Percentiles rank a stretch among this genome's conserved stretches.
Evolutionary conservation across 2,888 invertebrate genomes (phyloP).

Genomic region (Trachelus stipa): DNA sequence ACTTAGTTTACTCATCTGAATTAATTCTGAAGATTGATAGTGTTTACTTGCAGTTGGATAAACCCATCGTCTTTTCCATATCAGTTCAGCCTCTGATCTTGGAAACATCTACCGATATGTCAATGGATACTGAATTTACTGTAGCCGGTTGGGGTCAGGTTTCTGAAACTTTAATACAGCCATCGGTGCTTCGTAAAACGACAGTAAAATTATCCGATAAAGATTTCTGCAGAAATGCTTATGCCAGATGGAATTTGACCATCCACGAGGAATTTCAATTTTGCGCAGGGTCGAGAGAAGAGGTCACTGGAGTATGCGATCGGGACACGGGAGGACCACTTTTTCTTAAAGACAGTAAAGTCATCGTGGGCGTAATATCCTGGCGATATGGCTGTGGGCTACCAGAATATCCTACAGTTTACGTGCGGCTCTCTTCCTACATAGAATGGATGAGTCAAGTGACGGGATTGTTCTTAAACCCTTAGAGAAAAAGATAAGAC

Average conservation of each 20-base stretch:
- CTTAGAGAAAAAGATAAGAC: background rate
- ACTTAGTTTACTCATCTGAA: background rate
- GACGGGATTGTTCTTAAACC: background rate
- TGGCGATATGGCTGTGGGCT: background rate
- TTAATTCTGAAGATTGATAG: background rate
- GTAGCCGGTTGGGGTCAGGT: constrained; percentile 18
- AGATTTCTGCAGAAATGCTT: constrained; percentile 9
- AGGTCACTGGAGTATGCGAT: constrained; percentile 7
- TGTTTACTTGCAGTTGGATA: background rate
- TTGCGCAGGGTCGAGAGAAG: constrained; percentile 4
- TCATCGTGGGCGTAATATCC: background rate
- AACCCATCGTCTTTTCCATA: constrained; percentile 13
- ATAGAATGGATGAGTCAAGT: background rate
- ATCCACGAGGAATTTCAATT: constrained; percentile 13
- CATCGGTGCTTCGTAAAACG: constrained; percentile 8
- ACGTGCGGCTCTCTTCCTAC: background rate
- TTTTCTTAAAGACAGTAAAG: background rate
- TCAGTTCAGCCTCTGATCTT: constrained; percentile 10
- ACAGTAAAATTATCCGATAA: constrained; percentile 6
- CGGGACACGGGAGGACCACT: constrained; percentile 17
- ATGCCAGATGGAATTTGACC: constrained; percentile 12
- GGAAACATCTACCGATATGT: background rate
- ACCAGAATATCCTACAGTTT: background rate
- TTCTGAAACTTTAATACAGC: constrained; percentile 18
- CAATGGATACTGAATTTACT: background rate